Evolutionary conservation across 2,797 vertebrate species (phyloP), one percentile per base, ranked within the genome.

Genomic region (Paramormyrops hopkinsi): DNA sequence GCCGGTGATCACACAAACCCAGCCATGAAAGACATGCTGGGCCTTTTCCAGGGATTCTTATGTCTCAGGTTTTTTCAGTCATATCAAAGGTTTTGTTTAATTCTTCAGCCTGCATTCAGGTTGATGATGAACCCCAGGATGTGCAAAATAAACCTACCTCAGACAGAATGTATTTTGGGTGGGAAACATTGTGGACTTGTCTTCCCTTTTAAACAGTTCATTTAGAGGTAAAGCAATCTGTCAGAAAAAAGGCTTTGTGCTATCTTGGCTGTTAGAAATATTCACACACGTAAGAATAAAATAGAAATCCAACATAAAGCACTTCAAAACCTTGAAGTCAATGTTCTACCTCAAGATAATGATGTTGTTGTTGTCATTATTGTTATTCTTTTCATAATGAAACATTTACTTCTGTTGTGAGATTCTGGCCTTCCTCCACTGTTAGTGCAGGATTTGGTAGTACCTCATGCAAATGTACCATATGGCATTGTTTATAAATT

Each of bases 111-210:
- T 92, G 90, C 91, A 89, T 89, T 93, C 92, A 93, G 94, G 94
- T 94, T 93, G 90, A 37, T 93, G 93, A 93, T 95, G 93, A 95
- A 94, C 95, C 94, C 69, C 69, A 76, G 92, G 91, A 94, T 95
- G 25, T 92, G 94, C 94, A 95, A 96, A 93, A 93, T 94, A 97
- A 97, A 97, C 96, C 98, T 99, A 99, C 99, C 99, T 99, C 98
- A 99, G 96, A 98, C 97, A 97, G 96, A 97, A 98, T 98, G 98
- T 99, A 99, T 99, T 98, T 99, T 96, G 97, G 94, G 92, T 93
- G 96, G 97, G 96, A 96, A 96, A 96, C 93, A 94, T 86, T 92
- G 93, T 95, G 96, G 95, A 89, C 88, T 93, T 84, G 91, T 94
- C 94, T 93, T 95, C 94, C 94, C 46, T 93, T 95, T 94, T 92